These are phyloP conservation scores for Aphyosemion australe DNA, from an alignment of 2,113 vertebrate species.

Conservation along the genomic window DNA sequence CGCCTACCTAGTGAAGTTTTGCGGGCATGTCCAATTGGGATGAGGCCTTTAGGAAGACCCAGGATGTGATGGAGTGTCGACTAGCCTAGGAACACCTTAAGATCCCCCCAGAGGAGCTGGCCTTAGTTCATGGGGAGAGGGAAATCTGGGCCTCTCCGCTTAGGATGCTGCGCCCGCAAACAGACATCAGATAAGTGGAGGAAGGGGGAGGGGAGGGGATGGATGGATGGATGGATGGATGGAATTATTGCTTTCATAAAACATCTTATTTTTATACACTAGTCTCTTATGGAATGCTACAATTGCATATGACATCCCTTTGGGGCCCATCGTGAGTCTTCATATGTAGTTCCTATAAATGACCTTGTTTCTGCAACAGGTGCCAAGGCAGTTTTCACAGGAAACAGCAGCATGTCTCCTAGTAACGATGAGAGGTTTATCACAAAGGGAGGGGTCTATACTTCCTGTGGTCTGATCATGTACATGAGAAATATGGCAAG, in stretches of 20 bases:
- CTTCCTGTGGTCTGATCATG: constrained; percentile 45
- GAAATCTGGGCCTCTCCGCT: too few species aligned
- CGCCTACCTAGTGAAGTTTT: too few species aligned
- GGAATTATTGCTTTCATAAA: neutral
- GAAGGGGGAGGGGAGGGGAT: too few species aligned
- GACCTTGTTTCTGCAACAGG: constrained; percentile 62
- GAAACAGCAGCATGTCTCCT: constrained; percentile 54
- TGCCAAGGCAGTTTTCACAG: constrained; percentile 58
- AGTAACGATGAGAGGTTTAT: constrained; percentile 61
- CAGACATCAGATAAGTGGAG: too few species aligned
- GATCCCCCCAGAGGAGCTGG: too few species aligned
- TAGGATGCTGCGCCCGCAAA: too few species aligned
- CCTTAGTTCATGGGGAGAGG: too few species aligned
- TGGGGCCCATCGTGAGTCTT: constrained; percentile 21
- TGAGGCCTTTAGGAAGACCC: too few species aligned
- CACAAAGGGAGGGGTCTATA: constrained; percentile 15
- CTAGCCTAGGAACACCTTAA: too few species aligned
- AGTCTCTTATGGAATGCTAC: neutral
- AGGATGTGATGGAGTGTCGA: too few species aligned
- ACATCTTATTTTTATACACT: neutral
- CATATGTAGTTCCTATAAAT: constrained; percentile 43
- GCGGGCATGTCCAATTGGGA: too few species aligned
- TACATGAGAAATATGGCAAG: constrained; percentile 33
- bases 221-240: too few species aligned
- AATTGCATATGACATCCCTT: constrained; percentile 11